A percentile compares a stretch with the other conserved stretches of the same genome.
Evolutionary conservation across 2,888 invertebrate genomes (phyloP).

Genomic region (Lycaena phlaeas): DNA sequence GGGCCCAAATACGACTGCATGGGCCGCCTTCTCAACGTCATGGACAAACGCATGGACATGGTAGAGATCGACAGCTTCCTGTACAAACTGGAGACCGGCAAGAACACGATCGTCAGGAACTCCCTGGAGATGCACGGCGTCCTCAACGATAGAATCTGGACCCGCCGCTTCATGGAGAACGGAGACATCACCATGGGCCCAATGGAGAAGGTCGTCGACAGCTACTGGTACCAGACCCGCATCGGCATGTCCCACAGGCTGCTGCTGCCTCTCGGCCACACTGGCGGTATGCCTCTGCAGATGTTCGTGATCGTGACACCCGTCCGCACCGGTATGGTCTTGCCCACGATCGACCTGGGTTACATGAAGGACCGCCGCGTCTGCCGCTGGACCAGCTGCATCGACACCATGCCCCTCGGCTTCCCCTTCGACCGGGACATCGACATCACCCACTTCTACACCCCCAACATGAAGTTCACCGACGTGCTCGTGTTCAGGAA

Average conservation of each 20-base stretch:
- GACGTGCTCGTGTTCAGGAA: constrained; percentile 77
- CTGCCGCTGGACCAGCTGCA: constrained; percentile 66
- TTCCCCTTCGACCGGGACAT: constrained; percentile 84
- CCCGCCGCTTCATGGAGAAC: constrained; percentile 35
- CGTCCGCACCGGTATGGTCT: constrained; percentile 56
- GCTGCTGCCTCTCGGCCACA: constrained; percentile 79
- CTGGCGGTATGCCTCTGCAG: constrained; percentile 75
- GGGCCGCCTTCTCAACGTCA: constrained; percentile 67
- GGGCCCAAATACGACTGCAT: constrained; percentile 81
- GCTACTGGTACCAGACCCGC: constrained; percentile 68
- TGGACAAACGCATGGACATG: constrained; percentile 58
- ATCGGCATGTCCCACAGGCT: constrained; percentile 79
- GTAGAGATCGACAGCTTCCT: constrained; percentile 69
- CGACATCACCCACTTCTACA: constrained; percentile 71
- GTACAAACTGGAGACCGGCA: constrained; percentile 75
- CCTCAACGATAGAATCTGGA: constrained; percentile 72
- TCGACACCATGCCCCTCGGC: constrained; percentile 78
- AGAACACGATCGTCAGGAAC: constrained; percentile 79
- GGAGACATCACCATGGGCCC: constrained; percentile 45
- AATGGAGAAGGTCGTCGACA: constrained; percentile 65
- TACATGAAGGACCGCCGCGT: constrained; percentile 64
- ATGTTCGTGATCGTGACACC: constrained; percentile 76
- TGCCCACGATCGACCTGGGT: constrained; percentile 54
- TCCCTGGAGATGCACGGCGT: constrained; percentile 78
- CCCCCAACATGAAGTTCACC: constrained; percentile 77